Conservation (phyloP, 2,888 invertebrate genomes). For the Lypha dubia region DNA sequence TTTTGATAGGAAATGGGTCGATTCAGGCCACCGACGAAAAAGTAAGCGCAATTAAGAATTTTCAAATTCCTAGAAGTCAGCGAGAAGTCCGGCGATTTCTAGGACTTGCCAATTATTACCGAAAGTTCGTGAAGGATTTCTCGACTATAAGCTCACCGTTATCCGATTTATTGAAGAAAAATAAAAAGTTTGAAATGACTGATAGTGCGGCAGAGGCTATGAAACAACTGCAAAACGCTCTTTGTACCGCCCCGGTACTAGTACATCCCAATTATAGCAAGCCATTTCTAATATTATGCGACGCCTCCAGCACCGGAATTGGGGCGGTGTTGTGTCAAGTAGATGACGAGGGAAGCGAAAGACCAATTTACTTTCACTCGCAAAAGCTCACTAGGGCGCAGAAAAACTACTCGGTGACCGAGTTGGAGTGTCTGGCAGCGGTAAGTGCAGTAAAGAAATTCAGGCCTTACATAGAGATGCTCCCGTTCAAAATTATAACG, state of each 20-base stretch:
- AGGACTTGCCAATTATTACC: conserved; percentile 16
- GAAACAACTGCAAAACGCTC: not conserved
- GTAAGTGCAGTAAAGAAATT: too few relatives aligned
- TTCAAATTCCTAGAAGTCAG: not conserved
- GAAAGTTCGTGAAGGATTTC: conserved; percentile 30
- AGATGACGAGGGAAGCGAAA: too few relatives aligned
- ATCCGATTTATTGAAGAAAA: conserved; percentile 16
- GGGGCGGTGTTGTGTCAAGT: too few relatives aligned
- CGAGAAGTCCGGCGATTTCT: conserved; percentile 42
- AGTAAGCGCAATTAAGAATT: too few relatives aligned
- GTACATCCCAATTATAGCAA: conserved; percentile 6
- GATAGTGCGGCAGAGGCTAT: not conserved
- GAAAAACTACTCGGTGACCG: not conserved
- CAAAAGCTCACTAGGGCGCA: too few relatives aligned
- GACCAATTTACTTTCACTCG: too few relatives aligned
- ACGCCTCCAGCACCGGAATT: too few relatives aligned
- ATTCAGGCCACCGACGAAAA: too few relatives aligned
- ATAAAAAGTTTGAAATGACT: conserved; percentile 16
- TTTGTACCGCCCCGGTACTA: conserved; percentile 6
- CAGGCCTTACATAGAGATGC: too few relatives aligned
- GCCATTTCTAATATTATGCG: not conserved
- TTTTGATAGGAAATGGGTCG: too few relatives aligned
- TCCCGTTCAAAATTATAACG: too few relatives aligned
- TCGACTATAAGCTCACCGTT: not conserved
- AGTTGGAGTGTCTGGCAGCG: too few relatives aligned